Conservation (phyloP, 1,140 invertebrate genomes). For the Cryptotermes secundus region DNA sequence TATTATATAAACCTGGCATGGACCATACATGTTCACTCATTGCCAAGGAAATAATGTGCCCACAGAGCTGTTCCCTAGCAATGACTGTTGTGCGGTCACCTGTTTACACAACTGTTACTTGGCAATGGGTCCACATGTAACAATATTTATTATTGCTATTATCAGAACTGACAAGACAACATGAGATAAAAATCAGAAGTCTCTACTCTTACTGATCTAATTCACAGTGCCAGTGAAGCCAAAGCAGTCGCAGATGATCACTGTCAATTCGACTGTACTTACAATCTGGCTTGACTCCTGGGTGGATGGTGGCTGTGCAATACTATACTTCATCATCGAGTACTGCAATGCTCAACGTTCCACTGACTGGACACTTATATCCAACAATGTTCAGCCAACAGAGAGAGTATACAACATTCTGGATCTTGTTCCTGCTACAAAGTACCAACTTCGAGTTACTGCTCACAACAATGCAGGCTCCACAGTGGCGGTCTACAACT, state of each 20-base stretch:
- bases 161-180: too few relatives aligned
- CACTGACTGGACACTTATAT: slow-evolving; percentile 66
- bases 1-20: too few relatives aligned
- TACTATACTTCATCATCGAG: slow-evolving; percentile 83
- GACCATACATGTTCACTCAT: too few relatives aligned
- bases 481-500: slow-evolving; percentile 83
- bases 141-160: too few relatives aligned
- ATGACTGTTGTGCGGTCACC: too few relatives aligned
- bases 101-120: too few relatives aligned
- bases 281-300: slow-evolving; percentile 84
- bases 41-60: too few relatives aligned
- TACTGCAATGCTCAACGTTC: slow-evolving; percentile 56
- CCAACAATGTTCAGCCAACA: slow-evolving; percentile 71
- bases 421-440: slow-evolving; percentile 79
- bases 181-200: too few relatives aligned
- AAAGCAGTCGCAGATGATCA: slow-evolving; percentile 79
- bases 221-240: slow-evolving; percentile 72
- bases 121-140: too few relatives aligned
- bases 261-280: slow-evolving; percentile 85
- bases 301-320: slow-evolving; percentile 87
- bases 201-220: neutral
- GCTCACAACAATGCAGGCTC: slow-evolving; percentile 92
- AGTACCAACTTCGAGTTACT: slow-evolving; percentile 82
- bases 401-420: slow-evolving; percentile 76
- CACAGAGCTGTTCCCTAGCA: too few relatives aligned